phyloP scores from a whole-genome alignment of 2,888 invertebrate species.

The Thera obeliscata region DNA sequence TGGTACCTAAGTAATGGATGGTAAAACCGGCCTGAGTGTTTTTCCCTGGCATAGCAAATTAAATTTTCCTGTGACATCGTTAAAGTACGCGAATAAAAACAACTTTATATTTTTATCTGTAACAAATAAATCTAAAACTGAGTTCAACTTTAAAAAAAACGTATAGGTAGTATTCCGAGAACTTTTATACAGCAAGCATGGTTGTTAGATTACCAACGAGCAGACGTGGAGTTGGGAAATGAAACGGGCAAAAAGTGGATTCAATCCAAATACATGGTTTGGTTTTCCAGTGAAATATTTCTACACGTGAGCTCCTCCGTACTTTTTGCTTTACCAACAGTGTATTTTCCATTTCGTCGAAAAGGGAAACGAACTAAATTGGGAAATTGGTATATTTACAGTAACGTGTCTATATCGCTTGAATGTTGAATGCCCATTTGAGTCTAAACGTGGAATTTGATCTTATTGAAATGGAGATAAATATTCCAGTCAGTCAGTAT shows the following conservation, averaged over 20 bases:
- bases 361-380: slow-evolving; percentile 8
- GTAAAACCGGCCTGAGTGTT: no score
- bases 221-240: background rate
- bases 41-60: no score
- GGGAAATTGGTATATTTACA: background rate
- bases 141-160: background rate
- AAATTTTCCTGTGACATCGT: no score
- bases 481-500: no score
- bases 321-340: slow-evolving; percentile 2
- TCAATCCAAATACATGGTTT: slow-evolving; percentile 12
- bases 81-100: no score
- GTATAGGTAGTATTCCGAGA: background rate
- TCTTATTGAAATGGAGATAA: no score
- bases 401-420: background rate
- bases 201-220: background rate
- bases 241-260: slow-evolving; percentile 3
- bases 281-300: slow-evolving; percentile 15
- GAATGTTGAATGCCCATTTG: background rate
- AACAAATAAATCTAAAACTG: background rate
- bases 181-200: background rate
- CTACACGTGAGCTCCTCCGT: background rate
- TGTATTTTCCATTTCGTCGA: slow-evolving; percentile 13
- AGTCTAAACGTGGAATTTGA: no score
- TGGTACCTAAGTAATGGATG: no score
- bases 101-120: background rate